These are phyloP conservation scores for Plectrocnemia conspersa DNA, from an alignment of 1,140 invertebrate genomes.

Conservation along the genomic window DNA sequence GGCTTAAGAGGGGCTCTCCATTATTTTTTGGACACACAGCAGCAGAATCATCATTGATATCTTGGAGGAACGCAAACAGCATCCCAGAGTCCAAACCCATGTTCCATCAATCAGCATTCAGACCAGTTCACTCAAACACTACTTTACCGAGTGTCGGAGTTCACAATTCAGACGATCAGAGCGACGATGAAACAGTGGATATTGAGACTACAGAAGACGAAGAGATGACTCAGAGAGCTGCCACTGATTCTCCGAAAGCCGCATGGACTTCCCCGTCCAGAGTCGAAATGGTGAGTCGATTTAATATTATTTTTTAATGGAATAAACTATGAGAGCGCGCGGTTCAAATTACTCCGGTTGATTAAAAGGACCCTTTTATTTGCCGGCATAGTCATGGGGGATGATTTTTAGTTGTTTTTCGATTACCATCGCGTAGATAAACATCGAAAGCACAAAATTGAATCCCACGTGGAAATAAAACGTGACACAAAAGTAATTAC, in stretches of 20 bases:
- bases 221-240: slow-evolving; percentile 22
- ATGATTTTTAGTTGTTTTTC: slow-evolving; percentile 18
- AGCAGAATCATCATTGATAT: slow-evolving; percentile 41
- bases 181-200: slow-evolving; percentile 56
- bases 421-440: slow-evolving; percentile 22
- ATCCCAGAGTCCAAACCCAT: slow-evolving; percentile 33
- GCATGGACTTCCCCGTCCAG: slow-evolving; percentile 20
- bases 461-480: not conserved
- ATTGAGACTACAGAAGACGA: slow-evolving; percentile 59
- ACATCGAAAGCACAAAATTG: slow-evolving; percentile 7
- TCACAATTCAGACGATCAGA: slow-evolving; percentile 40
- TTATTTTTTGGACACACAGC: slow-evolving; percentile 49
- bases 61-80: slow-evolving; percentile 38
- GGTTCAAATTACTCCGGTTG: slow-evolving; percentile 22
- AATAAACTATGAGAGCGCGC: slow-evolving; percentile 15
- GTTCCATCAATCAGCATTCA: slow-evolving; percentile 61
- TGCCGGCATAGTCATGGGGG: slow-evolving; percentile 11
- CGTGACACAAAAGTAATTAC: slow-evolving; percentile 22
- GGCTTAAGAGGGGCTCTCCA: slow-evolving; percentile 53
- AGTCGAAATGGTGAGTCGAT: slow-evolving; percentile 24
- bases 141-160: slow-evolving; percentile 8
- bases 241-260: slow-evolving; percentile 18
- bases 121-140: slow-evolving; percentile 52
- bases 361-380: slow-evolving; percentile 19
- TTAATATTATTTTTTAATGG: slow-evolving; percentile 12